These are phyloP conservation scores for Actinia equina DNA, from an alignment of 64 coral and sea anemone genomes.

Conservation along the genomic window DNA sequence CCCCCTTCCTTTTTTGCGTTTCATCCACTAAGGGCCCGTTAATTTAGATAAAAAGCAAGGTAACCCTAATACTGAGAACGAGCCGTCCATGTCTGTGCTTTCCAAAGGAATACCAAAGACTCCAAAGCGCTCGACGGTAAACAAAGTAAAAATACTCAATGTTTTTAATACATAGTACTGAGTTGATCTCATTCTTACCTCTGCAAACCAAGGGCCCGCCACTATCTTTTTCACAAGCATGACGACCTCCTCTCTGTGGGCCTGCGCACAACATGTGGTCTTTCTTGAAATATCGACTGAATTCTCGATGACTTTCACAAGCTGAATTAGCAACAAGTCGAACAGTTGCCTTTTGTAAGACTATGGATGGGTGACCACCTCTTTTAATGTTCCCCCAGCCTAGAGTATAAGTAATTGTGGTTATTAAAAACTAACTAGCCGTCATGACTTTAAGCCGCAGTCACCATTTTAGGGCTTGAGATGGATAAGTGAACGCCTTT, in stretches of 20 bases:
- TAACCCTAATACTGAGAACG: no score
- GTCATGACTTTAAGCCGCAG: background rate
- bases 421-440: background rate
- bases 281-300: slow-evolving; percentile 8
- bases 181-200: slow-evolving; percentile 8
- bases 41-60: no score
- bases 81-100: no score
- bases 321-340: slow-evolving; percentile 1
- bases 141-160: no score
- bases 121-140: background rate
- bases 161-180: background rate
- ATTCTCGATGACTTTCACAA: background rate
- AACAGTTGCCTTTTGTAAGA: slow-evolving; percentile 4
- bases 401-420: background rate
- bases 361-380: background rate
- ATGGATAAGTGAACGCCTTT: no score
- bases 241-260: background rate
- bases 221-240: slow-evolving; percentile 21
- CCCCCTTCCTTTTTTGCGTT: no score
- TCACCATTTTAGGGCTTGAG: no score
- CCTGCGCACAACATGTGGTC: slow-evolving; percentile 36
- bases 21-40: no score
- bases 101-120: background rate
- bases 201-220: slow-evolving; percentile 42
- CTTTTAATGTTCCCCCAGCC: slow-evolving; percentile 26